Conservation (phyloP, 1,140 invertebrate species). For the Brachionus paranguensis region DNA sequence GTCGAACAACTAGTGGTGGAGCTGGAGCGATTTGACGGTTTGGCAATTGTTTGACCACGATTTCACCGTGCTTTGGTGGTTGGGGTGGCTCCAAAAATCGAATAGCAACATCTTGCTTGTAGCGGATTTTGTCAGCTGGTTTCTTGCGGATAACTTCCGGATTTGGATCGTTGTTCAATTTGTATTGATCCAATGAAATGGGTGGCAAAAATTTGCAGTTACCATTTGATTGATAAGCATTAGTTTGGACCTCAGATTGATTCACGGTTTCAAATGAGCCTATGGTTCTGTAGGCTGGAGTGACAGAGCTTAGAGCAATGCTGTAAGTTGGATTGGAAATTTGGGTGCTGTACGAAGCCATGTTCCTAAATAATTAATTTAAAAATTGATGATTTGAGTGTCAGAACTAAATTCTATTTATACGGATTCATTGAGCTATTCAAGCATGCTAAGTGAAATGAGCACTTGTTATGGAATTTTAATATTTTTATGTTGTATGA, state of each 20-base stretch:
- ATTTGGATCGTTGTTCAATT: conserved; percentile 40
- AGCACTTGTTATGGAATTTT: not conserved
- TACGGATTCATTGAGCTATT: not conserved
- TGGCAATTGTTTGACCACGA: conserved; percentile 26
- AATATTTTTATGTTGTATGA: conserved; percentile 8
- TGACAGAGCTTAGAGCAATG: not conserved
- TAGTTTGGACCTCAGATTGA: not conserved
- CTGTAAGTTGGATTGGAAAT: not conserved
- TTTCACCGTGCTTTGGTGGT: conserved; percentile 30
- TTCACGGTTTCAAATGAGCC: not conserved
- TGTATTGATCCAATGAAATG: conserved; percentile 34
- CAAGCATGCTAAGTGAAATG: not conserved
- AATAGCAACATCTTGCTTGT: conserved; percentile 33
- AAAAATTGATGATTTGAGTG: not conserved
- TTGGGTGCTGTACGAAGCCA: conserved; percentile 31
- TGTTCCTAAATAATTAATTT: not conserved
- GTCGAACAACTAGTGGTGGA: conserved; percentile 39
- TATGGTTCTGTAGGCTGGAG: not conserved
- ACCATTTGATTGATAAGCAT: not conserved
- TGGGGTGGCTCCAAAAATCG: conserved; percentile 37
- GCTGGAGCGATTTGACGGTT: conserved; percentile 31
- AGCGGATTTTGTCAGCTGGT: not conserved
- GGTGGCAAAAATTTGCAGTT: conserved; percentile 28
- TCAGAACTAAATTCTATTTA: not conserved
- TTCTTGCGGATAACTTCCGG: conserved; percentile 16